Base-by-base conservation (phyloP, 92 coral and sea anemone genomes). In the Chrysogorgia sp. region DNA sequence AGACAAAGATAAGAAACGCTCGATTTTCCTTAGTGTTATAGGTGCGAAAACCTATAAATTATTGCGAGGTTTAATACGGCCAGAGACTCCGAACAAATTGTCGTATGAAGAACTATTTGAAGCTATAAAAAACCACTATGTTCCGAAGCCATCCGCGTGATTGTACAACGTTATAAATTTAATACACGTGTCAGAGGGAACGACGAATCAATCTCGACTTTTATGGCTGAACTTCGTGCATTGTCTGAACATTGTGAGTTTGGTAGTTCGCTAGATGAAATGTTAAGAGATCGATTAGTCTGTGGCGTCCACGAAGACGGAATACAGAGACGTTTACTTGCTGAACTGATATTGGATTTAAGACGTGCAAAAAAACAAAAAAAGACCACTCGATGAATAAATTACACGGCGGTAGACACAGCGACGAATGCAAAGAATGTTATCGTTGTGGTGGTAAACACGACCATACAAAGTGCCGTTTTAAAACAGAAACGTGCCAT, bases 21-120 rank as follows among this genome's bases (percentile, higher is more conserved):
- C n/a, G n/a, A n/a, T n/a, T n/a, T n/a, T n/a, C n/a, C n/a, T n/a
- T n/a, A n/a, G n/a, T n/a, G n/a, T n/a, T n/a, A n/a, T n/a, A n/a
- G n/a, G n/a, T n/a, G n/a, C n/a, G n/a, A 63, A 76, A 61, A 83
- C 87, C n/a, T 83, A 76, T 24, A 78, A 63, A 5, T 72, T 76
- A 37, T 66, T 83, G 32, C 49, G 80, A 67, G 59, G 57, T 62
- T 7, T 75, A 61, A 31, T 26, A 26, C 58, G 67, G 2, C 80
- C 84, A 10, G 57, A 58, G 2, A 77, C 70, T 31, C 82, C 48
- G 0, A 33, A 57, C 10, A 34, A 53, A 10, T 22, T 14, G 76
- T 63, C 43, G 53, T 77, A 63, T 49, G 28, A 49, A 22, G 87
- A 83, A 69, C 76, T 79, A 9, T 75, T 84, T 0, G 82, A 63